A percentile compares a stretch with the other conserved stretches of the same genome.
Evolutionary conservation across 2,113 vertebrate genomes (phyloP).

Genomic region (Vidua macroura): DNA sequence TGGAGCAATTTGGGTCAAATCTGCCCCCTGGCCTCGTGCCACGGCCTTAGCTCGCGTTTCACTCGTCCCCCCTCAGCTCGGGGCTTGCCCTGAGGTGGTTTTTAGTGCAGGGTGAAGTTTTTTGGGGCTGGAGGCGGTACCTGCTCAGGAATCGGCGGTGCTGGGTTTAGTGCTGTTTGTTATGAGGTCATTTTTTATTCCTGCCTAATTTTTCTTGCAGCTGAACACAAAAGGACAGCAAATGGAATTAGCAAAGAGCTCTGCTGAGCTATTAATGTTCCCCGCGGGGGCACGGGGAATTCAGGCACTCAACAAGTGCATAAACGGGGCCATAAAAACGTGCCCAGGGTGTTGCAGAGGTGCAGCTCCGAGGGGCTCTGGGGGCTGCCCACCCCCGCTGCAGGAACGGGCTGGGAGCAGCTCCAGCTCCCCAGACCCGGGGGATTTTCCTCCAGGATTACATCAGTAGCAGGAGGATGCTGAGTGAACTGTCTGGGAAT

Average conservation of each 20-base stretch:
- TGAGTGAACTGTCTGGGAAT: constrained; percentile 72
- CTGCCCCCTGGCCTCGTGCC: neutral
- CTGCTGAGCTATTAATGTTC: neutral
- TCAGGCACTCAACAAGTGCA: neutral
- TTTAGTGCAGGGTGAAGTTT: fast-evolving
- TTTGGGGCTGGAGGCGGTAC: neutral
- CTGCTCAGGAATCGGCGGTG: neutral
- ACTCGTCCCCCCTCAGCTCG: neutral
- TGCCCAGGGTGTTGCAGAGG: neutral
- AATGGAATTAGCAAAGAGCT: neutral
- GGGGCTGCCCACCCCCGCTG: fast-evolving
- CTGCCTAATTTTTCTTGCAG: neutral
- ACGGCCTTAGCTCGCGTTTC: neutral
- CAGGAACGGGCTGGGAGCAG: neutral
- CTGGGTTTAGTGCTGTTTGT: neutral
- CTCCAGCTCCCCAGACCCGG: neutral
- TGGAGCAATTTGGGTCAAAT: constrained; percentile 16
- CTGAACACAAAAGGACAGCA: neutral
- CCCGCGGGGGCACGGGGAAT: neutral
- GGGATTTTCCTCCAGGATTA: constrained; percentile 32
- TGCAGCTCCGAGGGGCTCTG: neutral
- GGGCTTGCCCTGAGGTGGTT: neutral
- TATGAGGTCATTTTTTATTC: neutral
- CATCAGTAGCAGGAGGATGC: constrained; percentile 60
- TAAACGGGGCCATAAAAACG: neutral